Evolutionary conservation across 2,888 invertebrate species (phyloP), one percentile per base, ranked within the genome.

Genomic region (Lasioglossum zephyrum): DNA sequence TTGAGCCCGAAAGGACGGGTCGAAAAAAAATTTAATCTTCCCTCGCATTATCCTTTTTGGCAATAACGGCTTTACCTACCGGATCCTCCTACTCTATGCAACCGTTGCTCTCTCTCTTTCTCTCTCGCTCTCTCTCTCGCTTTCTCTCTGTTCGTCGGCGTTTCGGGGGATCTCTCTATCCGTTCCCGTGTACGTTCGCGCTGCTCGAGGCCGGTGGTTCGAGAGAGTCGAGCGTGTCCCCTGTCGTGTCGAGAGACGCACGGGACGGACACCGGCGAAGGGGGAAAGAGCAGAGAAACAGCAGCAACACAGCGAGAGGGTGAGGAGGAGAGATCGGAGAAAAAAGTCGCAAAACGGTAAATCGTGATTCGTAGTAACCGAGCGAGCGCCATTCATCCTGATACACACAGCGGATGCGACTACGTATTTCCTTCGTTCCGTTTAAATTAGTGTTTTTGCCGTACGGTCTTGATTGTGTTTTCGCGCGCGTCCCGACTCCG

Each of bases 371-470:
- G 93, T 91, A 92, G 91, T 91, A 89, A 84, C 90, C 86, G 89
- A 88, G 90, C 90, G 92, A 87, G 91, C 89, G 92, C 92, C 92
- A 93, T 94, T 93, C 92, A 92, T 94, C 90, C 92, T 91, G 93
- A 93, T 94, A 92, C 91, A 92, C 91, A 93, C 92, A 84, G 49
- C 92, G 93, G 93, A 94, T 92, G 92, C 91, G 92, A 93, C 92
- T 93, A 91, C 93, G 92, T 93, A 94, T 94, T 94, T 94, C 93
- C 92, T 94, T 93, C 92, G 93, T 92, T 92, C 90, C 93, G 92
- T 93, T 94, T 92, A 92, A 93, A 94, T 94, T 93, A 93, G 93
- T 92, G 90, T 92, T 93, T 92, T 92, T 92, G 88, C 88, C 85
- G 87, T 76, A 77, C 84, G 87, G 85, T 88, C 91, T 92, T 92